Base-by-base conservation (phyloP, 2,888 invertebrate species). In the Lithodes maja region DNA sequence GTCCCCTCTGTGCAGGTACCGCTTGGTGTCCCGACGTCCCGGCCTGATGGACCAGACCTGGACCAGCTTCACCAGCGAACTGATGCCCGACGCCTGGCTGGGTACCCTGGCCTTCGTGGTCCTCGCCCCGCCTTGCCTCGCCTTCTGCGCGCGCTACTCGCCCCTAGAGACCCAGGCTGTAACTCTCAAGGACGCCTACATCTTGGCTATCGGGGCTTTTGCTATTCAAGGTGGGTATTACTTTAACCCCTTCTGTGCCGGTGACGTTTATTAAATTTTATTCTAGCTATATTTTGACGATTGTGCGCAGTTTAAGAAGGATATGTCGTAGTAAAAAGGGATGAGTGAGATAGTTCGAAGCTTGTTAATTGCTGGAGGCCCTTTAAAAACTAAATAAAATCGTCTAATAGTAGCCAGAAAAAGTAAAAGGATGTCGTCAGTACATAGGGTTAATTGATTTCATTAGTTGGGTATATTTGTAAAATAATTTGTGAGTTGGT, bases 1-100 rank as follows among this genome's bases (percentile, higher is more conserved):
- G n/a, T 1, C 49, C 49, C 5, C 54, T 17, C 15, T 3, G 12
- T 74, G 9, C 78, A 91, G 91, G 83, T 90, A 88, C 69, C 61
- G 86, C 9, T 2, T 90, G 78, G 88, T 91, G 54, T 81, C 69
- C 15, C 82, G 87, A 3, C 82, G 88, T 2, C 83, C 87, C 2
- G 90, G 87, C 17, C 78, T 91, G 17, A 90, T 88, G 91, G 90
- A 90, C 12, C 77, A 83, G n/a, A 90, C 91, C 0, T 91, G 91
- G 91, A 91, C 88, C 33, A 91, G 87, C 75, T 91, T 91, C 78
- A 91, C 91, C 9, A 87, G 87, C 49, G 91, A 91, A 77, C 69
- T 91, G 54, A 69, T 85, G 9, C 85, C 80, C 17, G 88, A 83
- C 1, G 85, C 90, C 2, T 91, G 91, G 91, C 55, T 83, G 33